Conservation (phyloP, 1,140 invertebrate species). For the Anastatus disparis region DNA sequence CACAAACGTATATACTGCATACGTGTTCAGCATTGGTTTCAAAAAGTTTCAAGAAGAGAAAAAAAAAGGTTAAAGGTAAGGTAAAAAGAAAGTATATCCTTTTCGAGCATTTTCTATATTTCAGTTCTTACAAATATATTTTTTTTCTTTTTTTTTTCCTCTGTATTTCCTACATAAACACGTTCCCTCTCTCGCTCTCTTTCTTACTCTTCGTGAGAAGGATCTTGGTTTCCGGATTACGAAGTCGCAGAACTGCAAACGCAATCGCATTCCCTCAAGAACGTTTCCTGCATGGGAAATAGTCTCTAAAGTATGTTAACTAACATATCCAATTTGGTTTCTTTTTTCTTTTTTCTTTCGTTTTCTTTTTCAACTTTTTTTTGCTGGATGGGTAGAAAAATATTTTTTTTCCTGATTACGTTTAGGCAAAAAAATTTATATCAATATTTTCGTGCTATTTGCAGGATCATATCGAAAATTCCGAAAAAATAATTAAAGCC, state of each 20-base stretch:
- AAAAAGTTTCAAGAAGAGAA: neutral
- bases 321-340: neutral
- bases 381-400: too few species aligned
- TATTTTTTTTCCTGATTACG: too few species aligned
- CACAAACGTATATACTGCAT: too few species aligned
- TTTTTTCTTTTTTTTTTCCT: neutral
- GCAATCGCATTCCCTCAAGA: neutral
- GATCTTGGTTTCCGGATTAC: neutral
- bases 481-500: too few species aligned
- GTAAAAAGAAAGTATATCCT: too few species aligned
- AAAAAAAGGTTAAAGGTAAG: too few species aligned
- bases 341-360: neutral
- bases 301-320: neutral
- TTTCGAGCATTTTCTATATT: too few species aligned
- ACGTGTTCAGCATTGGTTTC: neutral
- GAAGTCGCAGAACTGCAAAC: neutral
- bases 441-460: too few species aligned
- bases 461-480: too few species aligned
- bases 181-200: neutral
- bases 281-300: neutral
- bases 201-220: neutral
- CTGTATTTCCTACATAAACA: too few species aligned
- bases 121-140: neutral
- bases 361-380: neutral
- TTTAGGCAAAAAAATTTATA: too few species aligned